Base-by-base conservation (phyloP, 1,140 invertebrate genomes). In the Polyergus mexicanus region DNA sequence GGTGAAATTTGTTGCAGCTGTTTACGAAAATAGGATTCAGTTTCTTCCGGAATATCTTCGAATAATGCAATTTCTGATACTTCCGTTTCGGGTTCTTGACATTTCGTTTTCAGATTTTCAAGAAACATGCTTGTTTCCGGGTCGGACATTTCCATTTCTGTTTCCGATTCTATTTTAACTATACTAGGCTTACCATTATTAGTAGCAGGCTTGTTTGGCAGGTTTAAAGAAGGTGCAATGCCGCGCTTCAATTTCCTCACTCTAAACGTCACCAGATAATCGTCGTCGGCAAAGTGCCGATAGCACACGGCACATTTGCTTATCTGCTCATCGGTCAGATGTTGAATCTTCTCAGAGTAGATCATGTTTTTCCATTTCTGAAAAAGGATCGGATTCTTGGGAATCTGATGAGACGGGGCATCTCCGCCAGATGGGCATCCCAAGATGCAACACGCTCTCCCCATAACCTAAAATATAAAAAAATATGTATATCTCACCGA, bases 251-350 rank as follows among this genome's bases (percentile, higher is more conserved):
- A 28, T 3, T 83, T 83, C 5, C 78, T 83, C 1, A 74, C 68
- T 74, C 54, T 32, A 22, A 60, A 83, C 0, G 78, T 83, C 35
- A 83, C 25, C 7, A 83, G 13, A 25, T 83, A 83, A n/a, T 83
- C 78, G 0, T 83, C 56, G 11, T 60, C 47, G 1, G 68, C 54
- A 25, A 83, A 83, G 25, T 83, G 78, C 22, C 68, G 66, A 44
- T 83, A 74, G n/a, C 78, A 83, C 0, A 83, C 78, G 0, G 68
- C 35, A 16, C 78, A 74, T 8, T 83, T 83, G 68, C 78, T 74
- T 83, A 83, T 72, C n/a, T 83, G 78, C 13, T 83, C 68, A 0
- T 83, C 78, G 1, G 78, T 74, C 68, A 83, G 13, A 44, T 83
- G 66, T 44, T 74, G 28, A 35, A 83, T 60, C 22, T 83, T 83